These are phyloP conservation scores for Burhinus oedicnemus DNA, from an alignment of 2,113 vertebrate species.

Conservation along the genomic window DNA sequence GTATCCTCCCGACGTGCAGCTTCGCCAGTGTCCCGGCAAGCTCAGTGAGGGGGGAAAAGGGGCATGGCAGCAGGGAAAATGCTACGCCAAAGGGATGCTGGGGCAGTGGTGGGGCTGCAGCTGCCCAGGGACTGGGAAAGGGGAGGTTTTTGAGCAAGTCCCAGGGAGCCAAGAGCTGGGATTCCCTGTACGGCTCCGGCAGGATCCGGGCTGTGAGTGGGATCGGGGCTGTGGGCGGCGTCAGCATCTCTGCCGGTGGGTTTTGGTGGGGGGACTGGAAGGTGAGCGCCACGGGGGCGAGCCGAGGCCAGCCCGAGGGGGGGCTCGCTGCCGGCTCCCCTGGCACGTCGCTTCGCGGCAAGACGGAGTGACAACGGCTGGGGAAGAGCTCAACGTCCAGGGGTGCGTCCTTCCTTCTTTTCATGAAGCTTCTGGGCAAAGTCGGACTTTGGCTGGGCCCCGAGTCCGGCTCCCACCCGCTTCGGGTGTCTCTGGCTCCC, in stretches of 20 bases:
- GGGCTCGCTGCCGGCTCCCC: background rate
- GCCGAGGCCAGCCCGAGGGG: background rate
- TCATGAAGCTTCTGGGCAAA: background rate
- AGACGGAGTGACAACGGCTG: background rate
- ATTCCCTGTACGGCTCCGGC: background rate
- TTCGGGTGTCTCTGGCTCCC: background rate
- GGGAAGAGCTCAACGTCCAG: background rate
- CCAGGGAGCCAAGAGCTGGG: background rate
- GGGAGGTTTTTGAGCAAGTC: background rate
- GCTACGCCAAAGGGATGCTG: background rate
- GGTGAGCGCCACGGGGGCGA: rapidly evolving
- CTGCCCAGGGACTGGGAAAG: background rate
- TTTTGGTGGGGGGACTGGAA: background rate
- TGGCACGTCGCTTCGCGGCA: rapidly evolving
- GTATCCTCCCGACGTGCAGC: rapidly evolving
- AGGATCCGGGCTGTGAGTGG: background rate
- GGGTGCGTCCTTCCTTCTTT: background rate
- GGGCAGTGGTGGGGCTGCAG: background rate
- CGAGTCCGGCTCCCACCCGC: background rate
- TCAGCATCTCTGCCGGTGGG: background rate
- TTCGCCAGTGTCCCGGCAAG: background rate
- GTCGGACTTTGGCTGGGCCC: background rate
- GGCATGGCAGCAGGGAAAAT: background rate
- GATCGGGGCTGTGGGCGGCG: background rate
- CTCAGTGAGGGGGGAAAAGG: rapidly evolving